Conservation (phyloP, 2,797 vertebrate genomes). For the Prionace glauca region DNA sequence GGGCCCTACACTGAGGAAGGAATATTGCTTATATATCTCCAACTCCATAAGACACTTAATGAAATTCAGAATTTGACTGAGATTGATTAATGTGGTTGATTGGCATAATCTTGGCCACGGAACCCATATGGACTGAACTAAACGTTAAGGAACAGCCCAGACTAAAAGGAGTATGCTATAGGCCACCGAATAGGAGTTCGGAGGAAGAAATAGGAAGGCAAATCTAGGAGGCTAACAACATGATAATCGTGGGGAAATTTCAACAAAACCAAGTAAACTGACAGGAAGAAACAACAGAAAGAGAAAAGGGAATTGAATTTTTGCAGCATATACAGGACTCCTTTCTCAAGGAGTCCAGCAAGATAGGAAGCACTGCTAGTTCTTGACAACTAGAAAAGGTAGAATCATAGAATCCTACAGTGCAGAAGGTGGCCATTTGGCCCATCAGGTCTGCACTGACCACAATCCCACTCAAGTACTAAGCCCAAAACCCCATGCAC, state of each 20-base stretch:
- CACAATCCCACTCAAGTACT: too few species aligned
- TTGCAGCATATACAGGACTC: neutral
- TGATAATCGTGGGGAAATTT: neutral
- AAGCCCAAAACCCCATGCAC: too few species aligned
- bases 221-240: neutral
- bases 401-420: too few species aligned
- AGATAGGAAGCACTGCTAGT: neutral
- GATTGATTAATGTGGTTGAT: neutral
- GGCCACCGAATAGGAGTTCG: neutral
- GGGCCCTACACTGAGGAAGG: neutral
- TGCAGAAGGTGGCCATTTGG: too few species aligned
- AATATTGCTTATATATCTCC: neutral
- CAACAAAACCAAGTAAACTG: neutral
- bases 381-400: neutral
- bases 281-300: neutral
- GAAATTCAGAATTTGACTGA: neutral
- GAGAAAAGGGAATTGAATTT: neutral
- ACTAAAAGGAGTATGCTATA: neutral
- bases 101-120: neutral
- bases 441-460: too few species aligned
- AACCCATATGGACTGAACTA: neutral
- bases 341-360: neutral
- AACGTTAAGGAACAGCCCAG: neutral
- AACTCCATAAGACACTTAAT: neutral
- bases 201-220: neutral